Base-by-base conservation (phyloP, 2,797 vertebrate species). In the Anableps anableps region DNA sequence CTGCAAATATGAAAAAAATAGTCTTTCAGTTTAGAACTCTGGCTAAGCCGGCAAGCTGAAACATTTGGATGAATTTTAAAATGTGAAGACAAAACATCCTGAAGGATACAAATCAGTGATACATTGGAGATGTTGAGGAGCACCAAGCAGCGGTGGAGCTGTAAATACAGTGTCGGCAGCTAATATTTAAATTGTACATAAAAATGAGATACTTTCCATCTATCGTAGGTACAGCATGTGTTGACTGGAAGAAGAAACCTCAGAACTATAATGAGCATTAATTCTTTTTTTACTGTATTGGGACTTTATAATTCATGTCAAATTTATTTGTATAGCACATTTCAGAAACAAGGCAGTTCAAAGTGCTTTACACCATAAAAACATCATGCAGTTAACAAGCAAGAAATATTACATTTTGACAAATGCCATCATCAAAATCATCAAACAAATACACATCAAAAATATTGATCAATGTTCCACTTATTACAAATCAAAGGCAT, bases 21-120 rank as follows among this genome's bases (percentile, higher is more conserved):
- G 34, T 68, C 58, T 64, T 60, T 55, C 55, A 83, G 64, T 76
- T 70, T 51, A 38, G 60, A 78, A 71, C 31, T 21, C 7, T 0
- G 45, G 58, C 74, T 36, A 74, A 82, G 77, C 72, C 50, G 73
- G 16, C 1, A 23, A 83, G 71, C 50, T 38, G 4, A 50, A 79
- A 79, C 66, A 75, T 86, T 70, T 72, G 64, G 64, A 77, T 43
- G 48, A 81, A 76, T 10, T 45, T 51, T 13, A 78, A 85, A 7
- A 70, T 41, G 36, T 21, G 47, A 72, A 83, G 34, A 78, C 62
- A 83, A 88, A 83, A 80, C 34, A 74, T 64, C 66, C 50, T 74
- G 48, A 78, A 82, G 82, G 29, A 36, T 74, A 86, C 51, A 62
- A 75, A 86, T 87, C 84, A 82, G 85, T n/a, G 89, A 88, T 84